phyloP scores from a whole-genome alignment of 2,797 vertebrate species.

The Peromyscus aztecus region DNA sequence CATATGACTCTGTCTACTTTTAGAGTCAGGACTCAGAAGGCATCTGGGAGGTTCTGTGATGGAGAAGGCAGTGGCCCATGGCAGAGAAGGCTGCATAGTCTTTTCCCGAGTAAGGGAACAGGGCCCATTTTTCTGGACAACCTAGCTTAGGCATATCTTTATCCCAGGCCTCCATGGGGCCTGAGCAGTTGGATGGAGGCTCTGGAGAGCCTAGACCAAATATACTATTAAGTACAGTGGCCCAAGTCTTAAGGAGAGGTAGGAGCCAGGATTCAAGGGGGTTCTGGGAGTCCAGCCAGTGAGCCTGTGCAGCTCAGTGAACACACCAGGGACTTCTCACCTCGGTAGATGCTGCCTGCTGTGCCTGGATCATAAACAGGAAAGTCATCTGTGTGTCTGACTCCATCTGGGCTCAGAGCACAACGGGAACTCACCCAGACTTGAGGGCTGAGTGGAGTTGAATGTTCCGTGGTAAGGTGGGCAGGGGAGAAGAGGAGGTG shows the following conservation, averaged over 20 bases:
- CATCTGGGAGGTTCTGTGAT: neutral
- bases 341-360: neutral
- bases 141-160: neutral
- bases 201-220: neutral
- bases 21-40: neutral
- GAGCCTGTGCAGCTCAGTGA: neutral
- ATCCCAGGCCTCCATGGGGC: neutral
- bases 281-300: neutral
- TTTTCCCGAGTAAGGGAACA: neutral
- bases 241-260: neutral
- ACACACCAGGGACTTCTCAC: neutral
- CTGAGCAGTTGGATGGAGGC: neutral
- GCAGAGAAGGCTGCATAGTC: neutral
- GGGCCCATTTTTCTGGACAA: neutral
- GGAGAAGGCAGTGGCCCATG: neutral
- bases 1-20: slow-evolving; percentile 18
- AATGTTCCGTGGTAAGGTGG: neutral
- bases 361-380: neutral
- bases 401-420: neutral
- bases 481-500: neutral
- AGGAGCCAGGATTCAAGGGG: neutral
- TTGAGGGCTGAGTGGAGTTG: neutral
- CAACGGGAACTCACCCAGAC: neutral
- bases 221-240: neutral
- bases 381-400: neutral